phyloP scores from a whole-genome alignment of 1,140 invertebrate species.

The Pseudomyrmex dendroicus region DNA sequence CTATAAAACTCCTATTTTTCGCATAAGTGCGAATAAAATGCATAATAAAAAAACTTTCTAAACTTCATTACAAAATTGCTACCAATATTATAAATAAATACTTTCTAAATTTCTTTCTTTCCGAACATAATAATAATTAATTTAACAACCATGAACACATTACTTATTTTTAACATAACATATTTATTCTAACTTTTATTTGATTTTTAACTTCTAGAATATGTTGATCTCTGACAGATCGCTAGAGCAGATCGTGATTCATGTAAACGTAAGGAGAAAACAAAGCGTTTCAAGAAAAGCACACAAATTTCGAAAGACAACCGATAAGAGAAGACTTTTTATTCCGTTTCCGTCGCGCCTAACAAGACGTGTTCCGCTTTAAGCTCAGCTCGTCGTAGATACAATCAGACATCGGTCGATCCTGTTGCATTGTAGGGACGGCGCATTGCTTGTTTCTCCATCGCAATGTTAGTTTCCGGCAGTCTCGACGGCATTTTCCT shows the following conservation, averaged over 20 bases:
- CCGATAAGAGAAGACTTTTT: slow-evolving; percentile 28
- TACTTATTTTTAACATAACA: too few species aligned
- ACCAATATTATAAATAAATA: not conserved
- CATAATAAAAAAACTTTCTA: not conserved
- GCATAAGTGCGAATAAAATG: not conserved
- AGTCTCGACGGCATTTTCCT: slow-evolving; percentile 71
- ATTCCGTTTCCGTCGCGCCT: slow-evolving; percentile 46
- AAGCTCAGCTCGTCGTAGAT: slow-evolving; percentile 62
- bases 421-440: slow-evolving; percentile 35
- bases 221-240: not conserved
- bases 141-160: too few species aligned
- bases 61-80: too few species aligned
- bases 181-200: slow-evolving; percentile 11
- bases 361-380: slow-evolving; percentile 66
- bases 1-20: not conserved
- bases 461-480: slow-evolving; percentile 66
- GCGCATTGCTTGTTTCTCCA: slow-evolving; percentile 62
- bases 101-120: not conserved
- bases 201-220: not conserved
- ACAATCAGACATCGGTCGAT: slow-evolving; percentile 70
- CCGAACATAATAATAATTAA: not conserved
- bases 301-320: slow-evolving; percentile 15
- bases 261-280: not conserved
- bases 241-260: not conserved
- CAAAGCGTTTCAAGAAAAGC: not conserved